These are phyloP conservation scores for Paradoxurus hermaphroditus DNA, from an alignment of 2,113 vertebrate species.

Conservation along the genomic window DNA sequence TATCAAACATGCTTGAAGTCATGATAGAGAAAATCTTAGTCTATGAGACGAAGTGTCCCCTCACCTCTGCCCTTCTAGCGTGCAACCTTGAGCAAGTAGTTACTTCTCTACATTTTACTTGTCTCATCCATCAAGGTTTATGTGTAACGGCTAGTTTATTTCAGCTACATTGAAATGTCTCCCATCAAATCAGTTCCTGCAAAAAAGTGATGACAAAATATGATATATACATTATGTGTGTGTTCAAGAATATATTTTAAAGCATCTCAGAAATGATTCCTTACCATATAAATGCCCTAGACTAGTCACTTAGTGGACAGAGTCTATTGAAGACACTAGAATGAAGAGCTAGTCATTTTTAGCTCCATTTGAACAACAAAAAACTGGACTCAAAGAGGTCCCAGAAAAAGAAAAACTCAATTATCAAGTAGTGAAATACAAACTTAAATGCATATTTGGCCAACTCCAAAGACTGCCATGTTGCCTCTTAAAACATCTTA, in stretches of 20 bases:
- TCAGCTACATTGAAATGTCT: neutral
- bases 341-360: neutral
- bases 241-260: neutral
- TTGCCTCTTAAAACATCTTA: neutral
- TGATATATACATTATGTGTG: neutral
- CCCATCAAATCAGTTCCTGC: neutral
- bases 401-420: neutral
- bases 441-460: neutral
- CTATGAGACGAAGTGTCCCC: neutral
- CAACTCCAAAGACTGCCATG: neutral
- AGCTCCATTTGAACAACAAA: neutral
- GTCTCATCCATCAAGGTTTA: neutral
- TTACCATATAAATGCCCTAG: neutral
- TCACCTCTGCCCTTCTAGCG: fast-evolving
- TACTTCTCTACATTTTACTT: neutral
- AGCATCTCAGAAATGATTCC: neutral
- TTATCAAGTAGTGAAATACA: neutral
- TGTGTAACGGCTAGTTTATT: neutral
- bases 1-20: neutral
- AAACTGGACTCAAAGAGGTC: neutral
- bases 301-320: neutral
- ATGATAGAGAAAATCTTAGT: neutral
- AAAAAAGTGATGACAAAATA: neutral
- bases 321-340: neutral
- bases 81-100: neutral